A percentile compares a stretch with the other conserved stretches of the same genome.
Evolutionary conservation across 2,797 vertebrate species (phyloP).

Genomic region (Melanotaenia boesemani): DNA sequence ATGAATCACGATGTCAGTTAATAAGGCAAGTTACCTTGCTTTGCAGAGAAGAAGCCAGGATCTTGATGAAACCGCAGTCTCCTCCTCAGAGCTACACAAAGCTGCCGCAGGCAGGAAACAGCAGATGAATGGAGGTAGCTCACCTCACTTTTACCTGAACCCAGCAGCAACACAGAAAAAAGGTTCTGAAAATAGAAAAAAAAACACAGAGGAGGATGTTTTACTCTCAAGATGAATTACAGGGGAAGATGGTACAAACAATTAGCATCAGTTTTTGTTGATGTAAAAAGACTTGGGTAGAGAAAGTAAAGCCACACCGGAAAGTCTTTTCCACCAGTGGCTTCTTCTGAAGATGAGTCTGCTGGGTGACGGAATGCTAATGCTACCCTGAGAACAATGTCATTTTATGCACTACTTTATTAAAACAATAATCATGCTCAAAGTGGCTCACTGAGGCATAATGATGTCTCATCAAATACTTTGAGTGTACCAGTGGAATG

Average conservation of each 20-base stretch:
- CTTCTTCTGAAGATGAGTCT: slow-evolving; percentile 60
- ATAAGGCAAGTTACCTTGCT: slow-evolving; percentile 83
- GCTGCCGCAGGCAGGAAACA: slow-evolving; percentile 89
- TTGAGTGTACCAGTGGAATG: slow-evolving; percentile 26
- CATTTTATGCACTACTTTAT: slow-evolving; percentile 58
- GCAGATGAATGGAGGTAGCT: slow-evolving; percentile 87
- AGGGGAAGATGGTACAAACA: slow-evolving; percentile 25
- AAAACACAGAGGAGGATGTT: slow-evolving; percentile 6
- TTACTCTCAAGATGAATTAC: slow-evolving; percentile 5
- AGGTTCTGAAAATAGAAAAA: slow-evolving; percentile 84
- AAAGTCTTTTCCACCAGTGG: slow-evolving; percentile 36
- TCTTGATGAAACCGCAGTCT: slow-evolving; percentile 94
- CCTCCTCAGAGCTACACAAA: slow-evolving; percentile 87
- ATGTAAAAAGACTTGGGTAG: slow-evolving; percentile 19
- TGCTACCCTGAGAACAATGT: slow-evolving; percentile 45
- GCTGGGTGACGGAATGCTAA: slow-evolving; percentile 61
- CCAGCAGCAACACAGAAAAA: slow-evolving; percentile 87
- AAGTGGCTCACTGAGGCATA: slow-evolving; percentile 46
- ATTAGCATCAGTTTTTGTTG: slow-evolving; percentile 8
- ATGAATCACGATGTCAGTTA: slow-evolving; percentile 5
- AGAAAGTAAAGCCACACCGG: slow-evolving; percentile 43
- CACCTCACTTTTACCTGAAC: slow-evolving; percentile 84
- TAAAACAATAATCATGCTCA: slow-evolving; percentile 55
- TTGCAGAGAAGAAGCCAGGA: slow-evolving; percentile 91
- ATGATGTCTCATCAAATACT: slow-evolving; percentile 39